Evolutionary conservation across 2,113 vertebrate genomes (phyloP).

Genomic region (Hirundichthys speculiger): DNA sequence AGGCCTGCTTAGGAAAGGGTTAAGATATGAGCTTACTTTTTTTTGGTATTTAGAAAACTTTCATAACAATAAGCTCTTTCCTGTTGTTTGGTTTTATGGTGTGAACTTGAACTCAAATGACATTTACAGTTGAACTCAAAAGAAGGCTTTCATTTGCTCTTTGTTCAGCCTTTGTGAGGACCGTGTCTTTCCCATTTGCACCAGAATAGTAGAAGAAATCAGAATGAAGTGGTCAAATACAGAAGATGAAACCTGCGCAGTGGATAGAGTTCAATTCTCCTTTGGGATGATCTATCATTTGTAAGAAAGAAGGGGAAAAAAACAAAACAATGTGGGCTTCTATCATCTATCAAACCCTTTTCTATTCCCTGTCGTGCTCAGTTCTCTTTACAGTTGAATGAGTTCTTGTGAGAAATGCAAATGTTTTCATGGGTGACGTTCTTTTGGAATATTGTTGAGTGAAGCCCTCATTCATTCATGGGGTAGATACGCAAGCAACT

Average conservation of each 20-base stretch:
- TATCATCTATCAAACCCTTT: slow-evolving; percentile 59
- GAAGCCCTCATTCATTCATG: slow-evolving; percentile 63
- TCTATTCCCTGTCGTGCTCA: slow-evolving; percentile 60
- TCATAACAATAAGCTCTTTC: slow-evolving; percentile 19
- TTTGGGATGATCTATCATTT: slow-evolving; percentile 43
- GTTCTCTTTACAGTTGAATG: slow-evolving; percentile 68
- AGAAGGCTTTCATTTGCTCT: slow-evolving; percentile 25
- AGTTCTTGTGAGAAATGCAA: slow-evolving; percentile 74
- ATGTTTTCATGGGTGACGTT: slow-evolving; percentile 74
- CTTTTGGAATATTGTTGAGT: slow-evolving; percentile 63
- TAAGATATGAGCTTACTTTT: neutral
- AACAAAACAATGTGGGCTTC: slow-evolving; percentile 17
- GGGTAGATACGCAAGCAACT: slow-evolving; percentile 19
- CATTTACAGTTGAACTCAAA: slow-evolving; percentile 7
- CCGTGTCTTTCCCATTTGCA: slow-evolving; percentile 3
- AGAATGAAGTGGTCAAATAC: slow-evolving; percentile 45
- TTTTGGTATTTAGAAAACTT: slow-evolving; percentile 19
- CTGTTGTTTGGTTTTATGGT: slow-evolving; percentile 1
- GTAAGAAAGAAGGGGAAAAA: slow-evolving; percentile 25
- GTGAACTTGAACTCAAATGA: slow-evolving; percentile 30
- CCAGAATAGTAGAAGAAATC: slow-evolving; percentile 5
- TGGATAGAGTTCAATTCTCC: slow-evolving; percentile 28
- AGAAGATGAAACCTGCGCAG: slow-evolving; percentile 26
- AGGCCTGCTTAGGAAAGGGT: no score
- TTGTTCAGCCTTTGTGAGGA: slow-evolving; percentile 8